Evolutionary conservation across 1,140 invertebrate species (phyloP).

Genomic region (Pristionchus pacificus): DNA sequence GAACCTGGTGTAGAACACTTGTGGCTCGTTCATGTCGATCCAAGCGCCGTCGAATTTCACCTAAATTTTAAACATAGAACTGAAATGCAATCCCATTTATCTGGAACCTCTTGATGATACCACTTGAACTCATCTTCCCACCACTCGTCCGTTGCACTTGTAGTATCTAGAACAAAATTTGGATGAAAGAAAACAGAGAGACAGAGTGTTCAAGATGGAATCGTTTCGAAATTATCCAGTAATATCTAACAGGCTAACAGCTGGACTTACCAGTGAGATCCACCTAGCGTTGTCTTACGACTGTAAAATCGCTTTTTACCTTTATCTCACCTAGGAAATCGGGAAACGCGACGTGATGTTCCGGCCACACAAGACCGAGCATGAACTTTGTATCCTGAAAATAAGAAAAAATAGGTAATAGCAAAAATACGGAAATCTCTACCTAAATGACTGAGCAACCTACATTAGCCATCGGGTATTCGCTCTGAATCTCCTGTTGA

Average conservation of each 20-base stretch:
- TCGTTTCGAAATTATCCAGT: too few relatives aligned
- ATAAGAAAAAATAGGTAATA: not conserved
- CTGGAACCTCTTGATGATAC: constrained; percentile 6
- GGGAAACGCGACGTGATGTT: constrained; percentile 48
- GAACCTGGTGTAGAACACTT: too few relatives aligned
- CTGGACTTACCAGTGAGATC: too few relatives aligned
- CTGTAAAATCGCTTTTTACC: too few relatives aligned
- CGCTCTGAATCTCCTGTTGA: constrained; percentile 31
- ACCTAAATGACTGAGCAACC: too few relatives aligned
- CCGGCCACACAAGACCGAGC: constrained; percentile 55
- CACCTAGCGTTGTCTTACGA: too few relatives aligned
- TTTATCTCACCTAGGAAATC: constrained; percentile 58
- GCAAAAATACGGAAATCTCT: constrained; percentile 13
- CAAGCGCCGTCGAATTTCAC: constrained; percentile 44
- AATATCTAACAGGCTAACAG: too few relatives aligned
- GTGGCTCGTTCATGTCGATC: constrained; percentile 48
- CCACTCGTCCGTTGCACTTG: constrained; percentile 28
- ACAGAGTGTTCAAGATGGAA: too few relatives aligned
- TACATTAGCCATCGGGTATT: constrained; percentile 41
- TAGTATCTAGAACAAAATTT: too few relatives aligned
- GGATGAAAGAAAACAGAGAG: too few relatives aligned
- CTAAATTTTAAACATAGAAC: constrained; percentile 12
- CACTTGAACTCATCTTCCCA: constrained; percentile 31
- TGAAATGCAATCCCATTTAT: not conserved
- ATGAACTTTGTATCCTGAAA: too few relatives aligned